Conservation (phyloP, 2,797 vertebrate genomes). For the Channallabes apus region DNA sequence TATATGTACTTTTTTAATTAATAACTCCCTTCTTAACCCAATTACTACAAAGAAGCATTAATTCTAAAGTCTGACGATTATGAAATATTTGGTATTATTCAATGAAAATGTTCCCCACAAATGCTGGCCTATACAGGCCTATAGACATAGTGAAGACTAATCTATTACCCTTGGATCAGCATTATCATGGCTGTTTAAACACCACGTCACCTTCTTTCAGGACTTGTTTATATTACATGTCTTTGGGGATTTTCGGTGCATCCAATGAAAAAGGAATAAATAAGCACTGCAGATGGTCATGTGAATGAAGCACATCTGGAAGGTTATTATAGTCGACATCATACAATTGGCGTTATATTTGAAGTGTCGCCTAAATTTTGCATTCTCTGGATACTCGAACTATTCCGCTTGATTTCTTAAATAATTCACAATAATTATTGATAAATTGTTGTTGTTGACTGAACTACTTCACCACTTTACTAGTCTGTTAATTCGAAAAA, state of each 20-base stretch:
- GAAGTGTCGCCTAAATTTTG: neutral
- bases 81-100: neutral
- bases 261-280: neutral
- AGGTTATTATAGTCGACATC: neutral
- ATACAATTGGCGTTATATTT: neutral
- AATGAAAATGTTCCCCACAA: neutral
- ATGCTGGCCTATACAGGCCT: neutral
- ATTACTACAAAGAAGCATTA: neutral
- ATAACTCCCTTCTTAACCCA: neutral
- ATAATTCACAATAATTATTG: neutral
- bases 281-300: neutral
- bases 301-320: neutral
- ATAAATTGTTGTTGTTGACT: neutral
- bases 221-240: neutral
- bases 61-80: neutral
- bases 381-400: neutral
- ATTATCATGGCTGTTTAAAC: neutral
- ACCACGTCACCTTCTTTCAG: neutral
- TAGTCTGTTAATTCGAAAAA: neutral
- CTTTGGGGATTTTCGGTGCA: neutral
- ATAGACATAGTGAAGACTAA: neutral
- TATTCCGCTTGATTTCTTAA: neutral
- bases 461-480: neutral
- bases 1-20: neutral
- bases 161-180: neutral